Conservation (phyloP, 2,888 invertebrate genomes). For the Cephus sareptanus region DNA sequence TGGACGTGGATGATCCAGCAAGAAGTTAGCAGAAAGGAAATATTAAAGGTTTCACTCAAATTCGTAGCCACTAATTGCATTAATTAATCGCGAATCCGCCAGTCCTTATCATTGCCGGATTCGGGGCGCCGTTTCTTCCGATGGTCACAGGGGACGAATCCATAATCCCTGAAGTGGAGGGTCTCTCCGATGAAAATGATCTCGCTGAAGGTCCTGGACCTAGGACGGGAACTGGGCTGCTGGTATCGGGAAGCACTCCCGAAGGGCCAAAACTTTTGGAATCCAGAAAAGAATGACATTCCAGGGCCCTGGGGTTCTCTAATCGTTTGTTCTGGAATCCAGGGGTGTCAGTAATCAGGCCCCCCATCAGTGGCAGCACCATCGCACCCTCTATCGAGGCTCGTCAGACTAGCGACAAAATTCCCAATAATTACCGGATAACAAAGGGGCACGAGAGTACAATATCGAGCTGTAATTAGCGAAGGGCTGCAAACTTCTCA, state of each 20-base stretch:
- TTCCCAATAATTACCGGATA: conserved; percentile 3
- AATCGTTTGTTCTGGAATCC: not conserved
- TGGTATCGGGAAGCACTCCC: not conserved
- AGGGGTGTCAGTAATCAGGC: not conserved
- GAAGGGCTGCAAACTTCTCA: conserved; percentile 12
- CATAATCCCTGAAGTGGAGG: conserved; percentile 17
- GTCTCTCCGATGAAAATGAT: not conserved
- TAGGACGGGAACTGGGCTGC: not conserved
- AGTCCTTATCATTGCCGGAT: conserved; percentile 4
- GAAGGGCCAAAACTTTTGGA: not conserved
- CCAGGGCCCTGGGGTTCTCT: not conserved
- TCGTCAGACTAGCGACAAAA: conserved; percentile 1
- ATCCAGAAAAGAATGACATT: not conserved
- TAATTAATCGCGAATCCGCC: conserved; percentile 38
- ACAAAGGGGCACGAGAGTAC: conserved; percentile 4
- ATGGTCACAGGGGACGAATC: conserved; percentile 17
- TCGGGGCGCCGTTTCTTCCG: conserved; percentile 10
- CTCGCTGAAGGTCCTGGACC: not conserved
- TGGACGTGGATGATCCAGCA: too few species aligned
- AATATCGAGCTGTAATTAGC: conserved; percentile 8
- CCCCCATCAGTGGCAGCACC: not conserved
- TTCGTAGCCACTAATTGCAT: conserved; percentile 42
- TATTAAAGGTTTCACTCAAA: conserved; percentile 21
- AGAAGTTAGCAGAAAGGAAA: too few species aligned
- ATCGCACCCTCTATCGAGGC: not conserved